Conservation (phyloP, 1,140 invertebrate genomes). For the Leptinotarsa texana region DNA sequence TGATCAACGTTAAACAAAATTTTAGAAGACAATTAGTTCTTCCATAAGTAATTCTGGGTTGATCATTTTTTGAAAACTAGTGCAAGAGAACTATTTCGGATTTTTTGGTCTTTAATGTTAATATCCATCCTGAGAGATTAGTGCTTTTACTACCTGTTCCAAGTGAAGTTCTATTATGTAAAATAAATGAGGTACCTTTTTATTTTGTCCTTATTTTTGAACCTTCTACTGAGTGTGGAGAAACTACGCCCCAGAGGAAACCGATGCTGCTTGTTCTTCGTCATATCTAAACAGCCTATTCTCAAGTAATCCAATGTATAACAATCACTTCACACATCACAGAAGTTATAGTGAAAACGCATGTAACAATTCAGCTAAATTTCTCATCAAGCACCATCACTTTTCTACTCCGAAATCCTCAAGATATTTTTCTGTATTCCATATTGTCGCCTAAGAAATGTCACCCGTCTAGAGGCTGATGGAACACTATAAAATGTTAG, state of each 20-base stretch:
- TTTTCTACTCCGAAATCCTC: neutral
- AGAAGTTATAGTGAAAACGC: neutral
- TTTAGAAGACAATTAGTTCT: too few species aligned
- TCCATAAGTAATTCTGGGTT: too few species aligned
- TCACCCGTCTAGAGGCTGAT: neutral
- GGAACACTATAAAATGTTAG: neutral
- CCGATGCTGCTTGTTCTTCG: constrained; percentile 61
- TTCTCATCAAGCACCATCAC: neutral
- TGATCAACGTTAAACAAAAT: too few species aligned
- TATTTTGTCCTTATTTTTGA: constrained; percentile 62
- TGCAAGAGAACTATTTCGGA: neutral
- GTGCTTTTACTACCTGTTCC: neutral
- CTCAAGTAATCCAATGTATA: neutral
- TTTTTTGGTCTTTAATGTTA: neutral
- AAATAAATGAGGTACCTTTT: constrained; percentile 58
- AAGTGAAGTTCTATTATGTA: neutral
- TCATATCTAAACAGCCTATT: constrained; percentile 52
- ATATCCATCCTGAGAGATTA: neutral
- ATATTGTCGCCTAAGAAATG: neutral
- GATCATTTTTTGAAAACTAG: too few species aligned
- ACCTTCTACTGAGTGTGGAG: constrained; percentile 60
- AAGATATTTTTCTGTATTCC: neutral
- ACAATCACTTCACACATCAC: constrained; percentile 7
- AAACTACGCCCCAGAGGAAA: constrained; percentile 60
- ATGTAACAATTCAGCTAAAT: neutral